Conservation (phyloP, 2,888 invertebrate species). For the Epsilonema sp. region DNA sequence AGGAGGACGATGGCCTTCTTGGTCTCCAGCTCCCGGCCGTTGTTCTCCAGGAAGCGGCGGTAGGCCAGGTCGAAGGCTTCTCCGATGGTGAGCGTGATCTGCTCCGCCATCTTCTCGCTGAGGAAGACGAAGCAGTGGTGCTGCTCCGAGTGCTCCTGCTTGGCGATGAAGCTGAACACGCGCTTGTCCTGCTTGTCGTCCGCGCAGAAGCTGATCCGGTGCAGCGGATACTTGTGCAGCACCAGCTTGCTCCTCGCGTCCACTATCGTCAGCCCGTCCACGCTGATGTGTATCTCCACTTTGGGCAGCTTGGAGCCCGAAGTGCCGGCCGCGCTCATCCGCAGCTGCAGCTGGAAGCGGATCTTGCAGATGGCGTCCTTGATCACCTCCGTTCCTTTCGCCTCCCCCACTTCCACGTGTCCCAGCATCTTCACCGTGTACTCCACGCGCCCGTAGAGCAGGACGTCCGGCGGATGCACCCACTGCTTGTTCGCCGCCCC, state of each 20-base stretch:
- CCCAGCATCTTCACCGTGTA: conserved; percentile 96
- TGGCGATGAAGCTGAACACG: conserved; percentile 32
- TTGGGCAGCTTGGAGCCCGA: conserved; percentile 62
- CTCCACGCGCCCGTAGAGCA: conserved; percentile 81
- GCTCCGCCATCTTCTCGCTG: conserved; percentile 86
- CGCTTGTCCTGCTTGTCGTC: conserved; percentile 62
- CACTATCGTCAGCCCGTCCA: conserved; percentile 83
- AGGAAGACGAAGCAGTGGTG: conserved; percentile 94
- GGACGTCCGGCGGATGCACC: conserved; percentile 79
- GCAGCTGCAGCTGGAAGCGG: conserved; percentile 19
- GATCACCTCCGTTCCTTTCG: conserved; percentile 91
- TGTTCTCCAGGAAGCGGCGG: conserved; percentile 52
- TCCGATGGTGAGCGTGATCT: conserved; percentile 89
- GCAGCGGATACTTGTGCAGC: conserved; percentile 80
- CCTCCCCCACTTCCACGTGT: conserved; percentile 76
- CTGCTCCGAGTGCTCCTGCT: conserved; percentile 45
- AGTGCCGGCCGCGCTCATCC: conserved; percentile 41
- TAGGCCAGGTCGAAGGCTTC: conserved; percentile 96
- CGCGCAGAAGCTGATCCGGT: conserved; percentile 93
- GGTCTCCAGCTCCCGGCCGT: conserved; percentile 65
- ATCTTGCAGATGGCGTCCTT: conserved; percentile 89
- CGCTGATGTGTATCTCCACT: conserved; percentile 77
- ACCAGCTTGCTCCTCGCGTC: conserved; percentile 46
- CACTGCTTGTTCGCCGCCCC: conserved; percentile 42
- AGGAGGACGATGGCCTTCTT: conserved; percentile 54